Percentiles rank a stretch among this genome's conserved stretches.
Conservation (phyloP, 2,888 invertebrate species). For the Agrypnus murinus region DNA sequence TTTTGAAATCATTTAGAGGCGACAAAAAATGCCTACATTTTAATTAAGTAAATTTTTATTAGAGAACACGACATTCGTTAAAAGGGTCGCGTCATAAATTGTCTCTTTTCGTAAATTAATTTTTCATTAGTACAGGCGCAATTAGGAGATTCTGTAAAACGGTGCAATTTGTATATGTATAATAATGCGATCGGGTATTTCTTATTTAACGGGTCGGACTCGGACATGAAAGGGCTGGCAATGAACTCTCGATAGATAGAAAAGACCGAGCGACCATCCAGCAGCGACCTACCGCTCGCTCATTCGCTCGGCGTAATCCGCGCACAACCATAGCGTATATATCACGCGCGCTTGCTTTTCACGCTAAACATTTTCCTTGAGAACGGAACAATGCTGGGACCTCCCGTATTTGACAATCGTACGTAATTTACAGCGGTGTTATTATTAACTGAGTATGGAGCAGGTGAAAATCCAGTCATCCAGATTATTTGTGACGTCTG, state of each 20-base stretch:
- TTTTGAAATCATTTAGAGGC: too few relatives aligned
- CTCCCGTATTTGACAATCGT: constrained; percentile 75
- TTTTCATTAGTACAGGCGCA: too few relatives aligned
- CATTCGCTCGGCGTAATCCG: constrained; percentile 60
- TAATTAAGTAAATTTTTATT: too few relatives aligned
- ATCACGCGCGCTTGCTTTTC: constrained; percentile 72
- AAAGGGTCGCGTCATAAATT: too few relatives aligned
- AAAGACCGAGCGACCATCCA: constrained; percentile 29
- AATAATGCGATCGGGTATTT: background rate
- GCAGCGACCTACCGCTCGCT: constrained; percentile 49
- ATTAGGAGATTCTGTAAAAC: background rate
- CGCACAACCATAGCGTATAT: constrained; percentile 66
- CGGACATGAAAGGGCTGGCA: constrained; percentile 30
- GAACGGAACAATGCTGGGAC: constrained; percentile 78
- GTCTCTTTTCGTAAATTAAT: too few relatives aligned
- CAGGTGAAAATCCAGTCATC: constrained; percentile 77
- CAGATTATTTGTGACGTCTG: constrained; percentile 87
- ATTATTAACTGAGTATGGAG: constrained; percentile 74
- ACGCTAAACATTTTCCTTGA: constrained; percentile 70
- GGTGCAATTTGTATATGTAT: background rate
- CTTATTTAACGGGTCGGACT: background rate
- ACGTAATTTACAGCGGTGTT: constrained; percentile 75
- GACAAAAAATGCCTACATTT: too few relatives aligned
- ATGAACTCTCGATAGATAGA: constrained; percentile 37
- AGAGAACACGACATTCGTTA: too few relatives aligned